Evolutionary conservation across 2,113 vertebrate genomes (phyloP).

Genomic region (Mohoua ochrocephala): DNA sequence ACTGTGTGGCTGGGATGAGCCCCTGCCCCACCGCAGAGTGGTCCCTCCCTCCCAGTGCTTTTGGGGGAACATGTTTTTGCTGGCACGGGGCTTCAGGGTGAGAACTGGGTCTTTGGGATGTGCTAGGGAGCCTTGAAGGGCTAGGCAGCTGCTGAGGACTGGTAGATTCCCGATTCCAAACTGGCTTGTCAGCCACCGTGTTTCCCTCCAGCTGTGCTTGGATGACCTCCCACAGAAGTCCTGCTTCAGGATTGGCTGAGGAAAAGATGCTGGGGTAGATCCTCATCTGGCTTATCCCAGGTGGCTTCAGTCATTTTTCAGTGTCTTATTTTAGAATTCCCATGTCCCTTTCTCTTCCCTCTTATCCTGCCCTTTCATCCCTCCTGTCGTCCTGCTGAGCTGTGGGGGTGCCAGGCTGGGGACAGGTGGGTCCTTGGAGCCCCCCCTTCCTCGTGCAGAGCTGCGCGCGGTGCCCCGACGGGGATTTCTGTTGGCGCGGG

Average conservation of each 20-base stretch:
- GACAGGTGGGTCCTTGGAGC: background rate
- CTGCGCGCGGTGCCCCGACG: fast-evolving
- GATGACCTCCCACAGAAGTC: background rate
- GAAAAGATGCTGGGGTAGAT: background rate
- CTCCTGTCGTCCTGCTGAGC: background rate
- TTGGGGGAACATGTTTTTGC: background rate
- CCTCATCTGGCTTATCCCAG: background rate
- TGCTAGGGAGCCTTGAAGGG: background rate
- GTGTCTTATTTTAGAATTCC: background rate
- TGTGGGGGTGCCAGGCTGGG: background rate
- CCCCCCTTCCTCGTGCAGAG: background rate
- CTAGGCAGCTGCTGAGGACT: background rate
- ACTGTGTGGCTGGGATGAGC: background rate
- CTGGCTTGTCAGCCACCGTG: fast-evolving
- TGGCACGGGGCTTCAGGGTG: background rate
- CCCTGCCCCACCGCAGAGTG: fast-evolving
- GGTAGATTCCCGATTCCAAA: fast-evolving
- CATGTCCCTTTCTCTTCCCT: background rate
- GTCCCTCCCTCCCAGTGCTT: background rate
- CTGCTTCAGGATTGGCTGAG: background rate
- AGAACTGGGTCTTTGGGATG: background rate
- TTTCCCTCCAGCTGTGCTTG: background rate
- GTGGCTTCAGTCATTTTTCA: background rate
- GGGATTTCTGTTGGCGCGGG: background rate
- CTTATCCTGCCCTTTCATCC: background rate